phyloP scores from a whole-genome alignment of 2,797 vertebrate genomes.

The Lutjanus campechanus region DNA sequence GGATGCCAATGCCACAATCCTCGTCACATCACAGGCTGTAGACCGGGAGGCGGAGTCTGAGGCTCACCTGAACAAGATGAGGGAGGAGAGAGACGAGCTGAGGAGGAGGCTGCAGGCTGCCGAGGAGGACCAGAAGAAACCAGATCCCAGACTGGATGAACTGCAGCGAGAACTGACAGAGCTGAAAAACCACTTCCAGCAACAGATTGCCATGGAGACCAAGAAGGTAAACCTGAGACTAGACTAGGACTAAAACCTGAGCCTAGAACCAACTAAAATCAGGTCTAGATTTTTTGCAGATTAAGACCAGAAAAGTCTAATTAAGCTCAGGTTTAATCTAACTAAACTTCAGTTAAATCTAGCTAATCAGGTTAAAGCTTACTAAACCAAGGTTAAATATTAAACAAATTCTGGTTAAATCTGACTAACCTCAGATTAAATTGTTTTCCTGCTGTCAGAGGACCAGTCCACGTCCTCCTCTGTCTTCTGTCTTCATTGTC shows the following conservation, averaged over 20 bases:
- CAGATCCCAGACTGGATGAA: constrained; percentile 86
- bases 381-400: no score
- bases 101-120: constrained; percentile 79
- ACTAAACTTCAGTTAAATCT: neutral
- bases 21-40: constrained; percentile 70
- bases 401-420: no score
- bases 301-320: constrained; percentile 76
- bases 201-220: constrained; percentile 89
- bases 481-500: no score
- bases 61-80: constrained; percentile 81
- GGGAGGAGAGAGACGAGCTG: constrained; percentile 86
- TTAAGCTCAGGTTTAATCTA: no score
- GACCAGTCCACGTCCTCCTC: no score
- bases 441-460: no score
- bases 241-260: constrained; percentile 18
- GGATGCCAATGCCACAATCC: constrained; percentile 83
- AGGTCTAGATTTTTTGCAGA: constrained; percentile 69
- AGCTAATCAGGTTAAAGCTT: constrained; percentile 49
- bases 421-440: no score
- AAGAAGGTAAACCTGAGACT: constrained; percentile 86
- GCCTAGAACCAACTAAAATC: neutral
- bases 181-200: constrained; percentile 89
- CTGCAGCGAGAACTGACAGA: constrained; percentile 87
- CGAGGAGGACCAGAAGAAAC: constrained; percentile 81
- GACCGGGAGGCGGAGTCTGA: constrained; percentile 85